Base-by-base conservation (phyloP, 2,113 vertebrate species). In the Phylloscopus whistleri region DNA sequence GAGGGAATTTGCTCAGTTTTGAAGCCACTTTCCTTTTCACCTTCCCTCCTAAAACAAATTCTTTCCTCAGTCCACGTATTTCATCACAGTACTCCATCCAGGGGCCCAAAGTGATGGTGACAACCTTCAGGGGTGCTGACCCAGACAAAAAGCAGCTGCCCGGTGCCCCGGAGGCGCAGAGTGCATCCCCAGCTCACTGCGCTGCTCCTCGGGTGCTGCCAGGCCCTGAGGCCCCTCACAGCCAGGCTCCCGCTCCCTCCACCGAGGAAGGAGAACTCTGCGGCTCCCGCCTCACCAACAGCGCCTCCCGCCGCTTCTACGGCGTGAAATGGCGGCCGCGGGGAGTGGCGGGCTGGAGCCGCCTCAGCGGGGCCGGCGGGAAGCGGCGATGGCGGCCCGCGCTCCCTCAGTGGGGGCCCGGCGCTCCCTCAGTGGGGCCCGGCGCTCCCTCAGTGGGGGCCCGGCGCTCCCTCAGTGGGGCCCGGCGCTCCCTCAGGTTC, bases 121-220 rank as follows among this genome's bases (percentile, higher is more conserved):
- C 10, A 41, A 23, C 26, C 26, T 48, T 26, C 30, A 39, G 19
- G 9, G 7, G 1, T 1, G 19, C 24, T 5, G 3, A 21, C n/a
- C 60, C 66, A 28, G 41, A 44, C 15, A 13, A 69, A 22, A 21
- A 5, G 1, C 22, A 24, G 7, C 14, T 6, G 20, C 23, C 16
- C 43, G 18, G 4, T 6, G 11, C 46, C 20, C 16, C 1, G 17
- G 10, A 9, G 6, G 10, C 5, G 6, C 62, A 33, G 4, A 4
- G 18, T 2, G 2, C 19, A 18, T 0, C 6, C 14, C 4, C 31
- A 3, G 17, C 69, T n/a, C 81, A 3, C 58, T 6, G 33, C 41
- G 2, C 28, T 8, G 31, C 44, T 23, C 12, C 16, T 19, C 27
- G 1, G 7, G 3, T 2, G 18, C 79, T 10, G 33, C 11, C 2